Conservation (phyloP, 2,797 vertebrate genomes). For the Ambastaia sidthimunki region DNA sequence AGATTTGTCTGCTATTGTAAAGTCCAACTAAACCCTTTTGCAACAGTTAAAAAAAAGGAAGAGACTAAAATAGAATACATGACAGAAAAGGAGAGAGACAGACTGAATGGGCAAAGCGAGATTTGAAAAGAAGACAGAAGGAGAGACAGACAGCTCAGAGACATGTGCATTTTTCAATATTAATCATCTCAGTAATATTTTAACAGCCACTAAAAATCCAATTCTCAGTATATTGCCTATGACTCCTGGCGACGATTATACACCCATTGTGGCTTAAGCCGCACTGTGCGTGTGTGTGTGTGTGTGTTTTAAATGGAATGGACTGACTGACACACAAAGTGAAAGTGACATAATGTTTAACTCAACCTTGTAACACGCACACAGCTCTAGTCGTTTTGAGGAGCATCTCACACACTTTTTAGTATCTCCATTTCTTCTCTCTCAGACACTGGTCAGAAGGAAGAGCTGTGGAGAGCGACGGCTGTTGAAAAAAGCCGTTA, state of each 20-base stretch:
- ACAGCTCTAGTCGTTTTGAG: constrained; percentile 46
- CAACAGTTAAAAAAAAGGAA: neutral
- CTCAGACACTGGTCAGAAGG: constrained; percentile 64
- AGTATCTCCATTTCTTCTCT: constrained; percentile 49
- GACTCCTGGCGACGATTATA: constrained; percentile 78
- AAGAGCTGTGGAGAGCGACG: constrained; percentile 57
- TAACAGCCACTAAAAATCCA: constrained; percentile 85
- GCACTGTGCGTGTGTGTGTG: constrained; percentile 54
- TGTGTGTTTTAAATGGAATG: constrained; percentile 55
- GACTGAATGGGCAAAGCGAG: constrained; percentile 47
- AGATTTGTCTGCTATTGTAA: neutral
- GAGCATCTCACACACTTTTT: constrained; percentile 50
- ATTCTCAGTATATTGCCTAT: constrained; percentile 81
- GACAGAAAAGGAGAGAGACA: constrained; percentile 54
- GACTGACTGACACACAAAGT: constrained; percentile 69
- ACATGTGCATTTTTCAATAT: constrained; percentile 82
- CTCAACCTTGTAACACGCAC: constrained; percentile 44
- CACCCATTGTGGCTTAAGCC: constrained; percentile 57
- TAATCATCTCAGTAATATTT: constrained; percentile 88
- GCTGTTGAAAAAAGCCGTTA: constrained; percentile 74
- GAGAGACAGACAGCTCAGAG: constrained; percentile 74
- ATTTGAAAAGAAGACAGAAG: constrained; percentile 44
- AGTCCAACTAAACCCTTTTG: neutral
- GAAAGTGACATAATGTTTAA: constrained; percentile 70
- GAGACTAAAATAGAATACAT: neutral